phyloP scores from a whole-genome alignment of 2,113 vertebrate species.

The Xerus inauris region DNA sequence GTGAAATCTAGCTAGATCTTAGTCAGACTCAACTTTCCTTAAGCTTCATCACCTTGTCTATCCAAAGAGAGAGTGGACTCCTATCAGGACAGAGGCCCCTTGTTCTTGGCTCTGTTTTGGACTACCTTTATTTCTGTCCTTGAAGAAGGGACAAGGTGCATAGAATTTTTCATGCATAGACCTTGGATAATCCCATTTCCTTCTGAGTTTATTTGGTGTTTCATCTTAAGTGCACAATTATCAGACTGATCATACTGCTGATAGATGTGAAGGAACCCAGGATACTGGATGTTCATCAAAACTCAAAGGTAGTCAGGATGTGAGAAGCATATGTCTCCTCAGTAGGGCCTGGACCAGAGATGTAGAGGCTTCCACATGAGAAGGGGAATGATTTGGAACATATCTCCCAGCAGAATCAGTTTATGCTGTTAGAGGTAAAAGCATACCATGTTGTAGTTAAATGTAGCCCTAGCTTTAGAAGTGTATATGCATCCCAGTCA shows the following conservation, averaged over 20 bases:
- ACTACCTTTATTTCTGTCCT: background rate
- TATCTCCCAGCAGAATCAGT: background rate
- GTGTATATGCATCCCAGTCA: background rate
- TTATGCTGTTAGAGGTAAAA: background rate
- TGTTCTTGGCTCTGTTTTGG: background rate
- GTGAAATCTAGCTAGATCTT: background rate
- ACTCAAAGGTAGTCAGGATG: background rate
- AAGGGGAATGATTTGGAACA: background rate
- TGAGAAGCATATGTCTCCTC: background rate
- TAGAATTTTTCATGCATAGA: background rate
- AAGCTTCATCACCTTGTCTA: background rate
- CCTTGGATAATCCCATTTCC: background rate
- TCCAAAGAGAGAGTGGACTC: background rate
- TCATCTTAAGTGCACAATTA: background rate
- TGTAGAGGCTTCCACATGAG: background rate
- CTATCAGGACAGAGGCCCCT: fast-evolving
- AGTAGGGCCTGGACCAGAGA: background rate
- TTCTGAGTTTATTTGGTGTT: background rate
- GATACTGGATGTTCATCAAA: background rate
- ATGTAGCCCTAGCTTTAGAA: background rate
- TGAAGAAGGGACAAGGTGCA: background rate
- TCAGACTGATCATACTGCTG: background rate
- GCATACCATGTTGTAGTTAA: background rate
- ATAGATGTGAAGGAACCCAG: background rate
- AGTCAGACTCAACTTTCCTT: background rate